A percentile compares a stretch with the other conserved stretches of the same genome.
phyloP scores from a whole-genome alignment of 2,797 vertebrate species.

The Setipinna tenuifilis region DNA sequence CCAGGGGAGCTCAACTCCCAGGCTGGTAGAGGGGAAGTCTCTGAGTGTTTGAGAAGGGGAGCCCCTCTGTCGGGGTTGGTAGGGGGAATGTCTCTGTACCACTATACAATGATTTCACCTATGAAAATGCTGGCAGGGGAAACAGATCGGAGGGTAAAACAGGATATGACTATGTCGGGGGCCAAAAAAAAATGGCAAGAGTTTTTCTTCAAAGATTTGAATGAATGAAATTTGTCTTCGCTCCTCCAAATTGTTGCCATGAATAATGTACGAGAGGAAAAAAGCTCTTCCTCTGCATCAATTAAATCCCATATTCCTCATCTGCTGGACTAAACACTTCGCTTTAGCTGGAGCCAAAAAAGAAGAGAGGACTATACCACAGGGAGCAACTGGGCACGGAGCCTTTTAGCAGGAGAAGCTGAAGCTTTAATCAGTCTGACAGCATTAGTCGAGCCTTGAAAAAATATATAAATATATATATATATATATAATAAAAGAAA shows the following conservation, averaged over 20 bases:
- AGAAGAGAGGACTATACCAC: background rate
- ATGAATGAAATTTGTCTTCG: constrained; percentile 25
- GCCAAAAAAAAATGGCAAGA: background rate
- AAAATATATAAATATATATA: too few relatives aligned
- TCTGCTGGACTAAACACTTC: constrained; percentile 25
- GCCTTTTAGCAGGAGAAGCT: background rate
- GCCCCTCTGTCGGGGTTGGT: too few relatives aligned
- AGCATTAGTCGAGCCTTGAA: background rate
- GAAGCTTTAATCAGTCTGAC: background rate
- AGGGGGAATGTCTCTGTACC: too few relatives aligned
- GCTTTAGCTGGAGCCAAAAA: background rate
- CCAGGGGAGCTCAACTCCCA: too few relatives aligned
- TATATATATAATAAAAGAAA: background rate
- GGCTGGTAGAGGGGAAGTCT: too few relatives aligned
- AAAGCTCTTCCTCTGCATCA: background rate
- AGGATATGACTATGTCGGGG: too few relatives aligned
- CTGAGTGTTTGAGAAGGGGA: too few relatives aligned
- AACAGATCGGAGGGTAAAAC: too few relatives aligned
- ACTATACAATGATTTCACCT: too few relatives aligned
- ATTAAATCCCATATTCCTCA: constrained; percentile 25
- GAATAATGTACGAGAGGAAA: constrained; percentile 30
- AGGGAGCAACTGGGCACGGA: background rate
- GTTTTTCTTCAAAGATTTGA: constrained; percentile 5
- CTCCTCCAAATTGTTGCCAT: background rate
- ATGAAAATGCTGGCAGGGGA: too few relatives aligned